Conservation (phyloP, 2,113 vertebrate species). For the Ovibos moschatus region DNA sequence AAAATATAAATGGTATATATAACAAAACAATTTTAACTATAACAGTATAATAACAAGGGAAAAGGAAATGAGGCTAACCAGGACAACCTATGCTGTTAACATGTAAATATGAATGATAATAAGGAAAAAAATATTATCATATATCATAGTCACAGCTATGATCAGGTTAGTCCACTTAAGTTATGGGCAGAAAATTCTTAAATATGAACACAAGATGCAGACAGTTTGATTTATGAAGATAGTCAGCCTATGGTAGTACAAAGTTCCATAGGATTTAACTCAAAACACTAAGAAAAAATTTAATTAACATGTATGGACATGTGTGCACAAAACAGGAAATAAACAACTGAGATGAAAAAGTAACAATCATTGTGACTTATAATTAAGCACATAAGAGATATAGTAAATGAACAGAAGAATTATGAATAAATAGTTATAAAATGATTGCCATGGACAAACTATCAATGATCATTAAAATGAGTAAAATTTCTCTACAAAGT, state of each 20-base stretch:
- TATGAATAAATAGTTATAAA: not conserved
- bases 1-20: not conserved
- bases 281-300: not conserved
- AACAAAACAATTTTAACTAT: not conserved
- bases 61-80: not conserved
- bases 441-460: not conserved
- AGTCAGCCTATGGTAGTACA: not conserved
- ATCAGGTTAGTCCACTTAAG: not conserved
- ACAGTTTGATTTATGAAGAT: not conserved
- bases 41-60: not conserved
- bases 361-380: not conserved
- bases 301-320: not conserved
- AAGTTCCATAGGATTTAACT: not conserved
- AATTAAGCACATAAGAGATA: not conserved
- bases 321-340: not conserved
- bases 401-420: not conserved
- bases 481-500: not conserved
- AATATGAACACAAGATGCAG: not conserved
- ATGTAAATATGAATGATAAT: not conserved
- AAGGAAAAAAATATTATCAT: not conserved
- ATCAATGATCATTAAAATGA: not conserved
- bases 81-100: not conserved
- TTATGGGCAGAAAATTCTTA: not conserved
- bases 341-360: not conserved
- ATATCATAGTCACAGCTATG: not conserved